A percentile compares a stretch with the other conserved stretches of the same genome.
Evolutionary conservation across 1,140 invertebrate genomes (phyloP).

Genomic region (Bombus turneri): DNA sequence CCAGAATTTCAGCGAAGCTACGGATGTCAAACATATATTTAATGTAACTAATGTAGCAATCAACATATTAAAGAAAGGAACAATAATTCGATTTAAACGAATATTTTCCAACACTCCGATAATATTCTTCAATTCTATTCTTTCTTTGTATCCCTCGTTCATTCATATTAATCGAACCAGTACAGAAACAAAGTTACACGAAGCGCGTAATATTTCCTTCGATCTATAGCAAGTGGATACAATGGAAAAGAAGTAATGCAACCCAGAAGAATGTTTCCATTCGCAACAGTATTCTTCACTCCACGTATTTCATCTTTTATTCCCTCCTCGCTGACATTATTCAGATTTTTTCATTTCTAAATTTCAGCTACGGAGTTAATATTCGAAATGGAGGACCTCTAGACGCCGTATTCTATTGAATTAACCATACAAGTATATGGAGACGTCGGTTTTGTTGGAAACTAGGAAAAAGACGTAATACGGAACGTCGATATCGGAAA

Average conservation of each 20-base stretch:
- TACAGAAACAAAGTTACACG: neutral
- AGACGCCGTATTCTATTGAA: neutral
- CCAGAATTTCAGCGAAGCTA: no score
- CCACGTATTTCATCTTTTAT: neutral
- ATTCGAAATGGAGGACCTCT: no score
- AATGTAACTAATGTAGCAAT: no score
- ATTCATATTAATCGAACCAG: neutral
- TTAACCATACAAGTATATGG: neutral
- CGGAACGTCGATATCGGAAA: slow-evolving; percentile 13
- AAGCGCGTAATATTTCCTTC: neutral
- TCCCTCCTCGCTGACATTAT: neutral
- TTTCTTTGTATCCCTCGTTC: neutral
- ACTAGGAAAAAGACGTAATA: neutral
- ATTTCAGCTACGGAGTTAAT: neutral
- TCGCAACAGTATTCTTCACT: neutral
- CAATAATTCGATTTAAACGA: no score
- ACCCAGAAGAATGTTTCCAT: neutral
- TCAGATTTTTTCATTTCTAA: neutral
- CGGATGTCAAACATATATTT: no score
- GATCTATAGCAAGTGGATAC: neutral
- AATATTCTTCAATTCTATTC: neutral
- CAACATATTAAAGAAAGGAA: no score
- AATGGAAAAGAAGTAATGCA: neutral
- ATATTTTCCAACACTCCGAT: no score
- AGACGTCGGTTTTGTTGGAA: neutral